Evolutionary conservation across 2,797 vertebrate genomes (phyloP), one percentile per base, ranked within the genome.

Genomic region (Diceros bicornis): DNA sequence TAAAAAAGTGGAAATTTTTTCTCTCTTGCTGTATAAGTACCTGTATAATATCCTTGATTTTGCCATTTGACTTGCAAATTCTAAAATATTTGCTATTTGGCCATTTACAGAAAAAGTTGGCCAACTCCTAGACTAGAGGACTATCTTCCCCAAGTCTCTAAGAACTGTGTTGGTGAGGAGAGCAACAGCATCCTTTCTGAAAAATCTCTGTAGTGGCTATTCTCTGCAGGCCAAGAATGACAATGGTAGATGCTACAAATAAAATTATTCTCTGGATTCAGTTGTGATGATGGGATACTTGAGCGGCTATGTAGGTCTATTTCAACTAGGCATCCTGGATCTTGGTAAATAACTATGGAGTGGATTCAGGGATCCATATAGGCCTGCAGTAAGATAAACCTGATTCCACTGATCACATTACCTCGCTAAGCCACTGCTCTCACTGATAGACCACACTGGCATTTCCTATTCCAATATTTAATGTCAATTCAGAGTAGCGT

Each of bases 221-320:
- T 55, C 50, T 23, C 21, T 23, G 3, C 27, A 34, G 32, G 21
- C 32, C 75, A 4, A 20, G 75, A 55, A 32, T n/a, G 50, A 7
- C 32, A 4, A 12, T n/a, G 5, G 2, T 8, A 14, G n/a, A 55
- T 8, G 12, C 12, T 78, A 2, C n/a, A 34, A 8, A 25, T 4
- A 34, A 23, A 34, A 34, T 34, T 50, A 23, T n/a, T 34, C 47
- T 50, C 12, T 29, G 20, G 23, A 8, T 34, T 21, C 32, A 1
- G n/a, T 4, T 16, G 50, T 34, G n/a, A 32, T 7, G 50, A 23
- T 57, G 52, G 4, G 32, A 78, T 16, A 23, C 21, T 1, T 12
- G 75, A 25, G 50, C 12, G n/a, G 50, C 47, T 57, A 52, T n/a
- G 72, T 18, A 11, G 18, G 29, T 34, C 50, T 23, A 1, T 34